Evolutionary conservation across 2,113 vertebrate genomes (phyloP).

Genomic region (Microtus pennsylvanicus): DNA sequence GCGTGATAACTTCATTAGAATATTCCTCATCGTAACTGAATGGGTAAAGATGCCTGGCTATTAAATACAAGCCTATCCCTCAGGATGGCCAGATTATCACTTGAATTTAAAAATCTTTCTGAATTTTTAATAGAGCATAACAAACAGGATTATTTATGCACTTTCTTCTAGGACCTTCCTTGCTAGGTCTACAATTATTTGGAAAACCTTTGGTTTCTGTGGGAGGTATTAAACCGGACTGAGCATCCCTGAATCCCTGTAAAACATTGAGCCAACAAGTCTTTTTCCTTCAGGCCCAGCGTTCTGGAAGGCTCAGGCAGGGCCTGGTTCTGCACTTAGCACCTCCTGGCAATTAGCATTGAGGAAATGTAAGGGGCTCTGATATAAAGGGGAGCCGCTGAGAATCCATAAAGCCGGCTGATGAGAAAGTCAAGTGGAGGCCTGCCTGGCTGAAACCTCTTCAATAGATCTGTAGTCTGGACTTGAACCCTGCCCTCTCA

Average conservation of each 20-base stretch:
- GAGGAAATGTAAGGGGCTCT: neutral
- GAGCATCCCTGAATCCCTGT: slow-evolving; percentile 63
- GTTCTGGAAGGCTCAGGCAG: neutral
- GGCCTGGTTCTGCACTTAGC: slow-evolving; percentile 6
- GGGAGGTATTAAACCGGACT: slow-evolving; percentile 49
- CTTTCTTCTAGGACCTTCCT: slow-evolving; percentile 72
- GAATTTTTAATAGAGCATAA: slow-evolving; percentile 86
- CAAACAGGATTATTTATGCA: slow-evolving; percentile 85
- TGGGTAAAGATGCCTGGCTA: slow-evolving; percentile 87
- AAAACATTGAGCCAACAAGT: neutral
- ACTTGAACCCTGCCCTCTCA: slow-evolving; percentile 89
- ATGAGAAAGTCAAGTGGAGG: slow-evolving; percentile 88
- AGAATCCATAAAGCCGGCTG: slow-evolving; percentile 72
- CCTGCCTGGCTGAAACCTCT: slow-evolving; percentile 84
- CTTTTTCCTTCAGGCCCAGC: rapidly evolving
- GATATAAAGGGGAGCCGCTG: slow-evolving; percentile 59
- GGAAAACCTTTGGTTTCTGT: slow-evolving; percentile 6
- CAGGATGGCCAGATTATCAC: slow-evolving; percentile 87
- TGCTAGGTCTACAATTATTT: slow-evolving; percentile 64
- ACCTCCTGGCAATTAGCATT: slow-evolving; percentile 74
- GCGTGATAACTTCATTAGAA: slow-evolving; percentile 86
- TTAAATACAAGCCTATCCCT: slow-evolving; percentile 86
- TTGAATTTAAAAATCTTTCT: slow-evolving; percentile 87
- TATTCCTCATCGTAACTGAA: slow-evolving; percentile 87
- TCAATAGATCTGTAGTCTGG: slow-evolving; percentile 85